Evolutionary conservation across 2,888 invertebrate genomes (phyloP).

Genomic region (Zygogramma bicolorata): DNA sequence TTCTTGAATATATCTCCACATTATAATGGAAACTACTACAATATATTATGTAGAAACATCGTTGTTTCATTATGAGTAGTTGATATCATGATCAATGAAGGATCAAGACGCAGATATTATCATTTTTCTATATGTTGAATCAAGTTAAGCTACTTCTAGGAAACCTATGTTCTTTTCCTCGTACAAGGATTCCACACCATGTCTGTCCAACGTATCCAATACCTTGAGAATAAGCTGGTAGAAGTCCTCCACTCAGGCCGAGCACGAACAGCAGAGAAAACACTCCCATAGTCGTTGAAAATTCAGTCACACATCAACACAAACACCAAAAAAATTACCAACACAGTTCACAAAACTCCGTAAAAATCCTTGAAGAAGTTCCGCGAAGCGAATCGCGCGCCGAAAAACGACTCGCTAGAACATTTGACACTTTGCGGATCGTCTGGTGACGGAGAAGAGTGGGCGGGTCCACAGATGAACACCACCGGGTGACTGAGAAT

Average conservation of each 20-base stretch:
- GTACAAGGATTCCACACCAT: not conserved
- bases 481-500: constrained; percentile 50
- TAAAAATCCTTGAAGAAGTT: constrained; percentile 19
- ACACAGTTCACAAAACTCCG: constrained; percentile 28
- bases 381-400: constrained; percentile 27
- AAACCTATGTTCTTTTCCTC: not conserved
- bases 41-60: no score
- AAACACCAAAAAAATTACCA: constrained; percentile 22
- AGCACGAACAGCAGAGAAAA: constrained; percentile 14
- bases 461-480: constrained; percentile 56
- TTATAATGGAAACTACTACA: no score
- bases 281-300: constrained; percentile 16
- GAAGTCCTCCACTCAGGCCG: constrained; percentile 10
- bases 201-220: not conserved
- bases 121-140: no score
- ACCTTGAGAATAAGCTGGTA: constrained; percentile 35
- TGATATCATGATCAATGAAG: no score
- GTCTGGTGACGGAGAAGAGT: constrained; percentile 42
- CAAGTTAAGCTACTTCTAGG: no score
- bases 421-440: constrained; percentile 26
- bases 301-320: constrained; percentile 37
- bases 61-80: no score
- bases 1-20: no score
- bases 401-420: not conserved
- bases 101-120: no score